phyloP scores from a whole-genome alignment of 2,888 invertebrate genomes.

The Ectemnius cavifrons region DNA sequence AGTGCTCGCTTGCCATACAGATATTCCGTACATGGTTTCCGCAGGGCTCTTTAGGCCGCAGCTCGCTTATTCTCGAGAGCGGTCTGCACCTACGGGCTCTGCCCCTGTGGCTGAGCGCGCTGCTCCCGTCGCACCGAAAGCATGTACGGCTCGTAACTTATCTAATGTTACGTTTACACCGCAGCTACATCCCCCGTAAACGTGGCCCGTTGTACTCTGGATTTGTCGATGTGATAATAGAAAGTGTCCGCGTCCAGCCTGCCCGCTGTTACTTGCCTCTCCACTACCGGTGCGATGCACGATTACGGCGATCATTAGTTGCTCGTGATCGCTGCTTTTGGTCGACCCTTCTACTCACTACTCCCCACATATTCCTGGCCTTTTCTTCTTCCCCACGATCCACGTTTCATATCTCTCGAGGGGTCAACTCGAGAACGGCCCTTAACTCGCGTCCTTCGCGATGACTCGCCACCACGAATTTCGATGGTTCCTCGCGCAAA shows the following conservation, averaged over 20 bases:
- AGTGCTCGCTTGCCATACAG: constrained; percentile 57
- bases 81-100: constrained; percentile 11
- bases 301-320: constrained; percentile 50
- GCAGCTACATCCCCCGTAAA: constrained; percentile 28
- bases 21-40: constrained; percentile 69
- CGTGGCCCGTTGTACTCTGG: constrained; percentile 30
- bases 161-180: constrained; percentile 62
- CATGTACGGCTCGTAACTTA: constrained; percentile 52
- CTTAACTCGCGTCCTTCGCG: too few species aligned
- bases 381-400: not conserved
- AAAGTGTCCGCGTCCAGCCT: constrained; percentile 47
- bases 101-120: not conserved
- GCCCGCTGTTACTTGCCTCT: not conserved
- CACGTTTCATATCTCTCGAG: too few species aligned
- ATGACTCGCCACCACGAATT: too few species aligned
- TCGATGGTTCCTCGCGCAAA: too few species aligned
- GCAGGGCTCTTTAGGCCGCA: constrained; percentile 44
- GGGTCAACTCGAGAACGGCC: too few species aligned
- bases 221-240: constrained; percentile 64
- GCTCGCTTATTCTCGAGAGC: constrained; percentile 39
- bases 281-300: constrained; percentile 25
- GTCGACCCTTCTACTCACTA: constrained; percentile 17
- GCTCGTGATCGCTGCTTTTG: constrained; percentile 41
- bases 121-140: constrained; percentile 23
- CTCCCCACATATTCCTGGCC: constrained; percentile 14